These are phyloP conservation scores for Microplitis deprimator DNA, from an alignment of 2,888 invertebrate genomes.

Conservation along the genomic window DNA sequence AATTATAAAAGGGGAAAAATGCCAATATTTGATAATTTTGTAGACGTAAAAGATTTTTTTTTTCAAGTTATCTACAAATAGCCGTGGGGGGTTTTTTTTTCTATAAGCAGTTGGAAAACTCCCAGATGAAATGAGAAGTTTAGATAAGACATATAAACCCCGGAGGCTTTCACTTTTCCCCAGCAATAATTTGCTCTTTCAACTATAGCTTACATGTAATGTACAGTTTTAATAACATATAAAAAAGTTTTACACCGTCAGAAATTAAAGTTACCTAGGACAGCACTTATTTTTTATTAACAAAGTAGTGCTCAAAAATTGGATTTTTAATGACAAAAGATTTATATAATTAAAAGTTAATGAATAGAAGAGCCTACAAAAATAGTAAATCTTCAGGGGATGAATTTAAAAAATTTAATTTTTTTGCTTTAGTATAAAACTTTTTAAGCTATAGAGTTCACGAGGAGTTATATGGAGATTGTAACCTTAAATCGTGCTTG, in stretches of 20 bases:
- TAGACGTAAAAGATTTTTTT: not conserved
- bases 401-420: not conserved
- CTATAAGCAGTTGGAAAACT: not conserved
- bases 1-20: not conserved
- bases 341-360: not conserved
- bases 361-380: not conserved
- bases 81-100: constrained; percentile 2
- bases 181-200: constrained; percentile 36
- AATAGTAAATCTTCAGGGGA: not conserved
- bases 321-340: not conserved
- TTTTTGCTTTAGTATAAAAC: not conserved
- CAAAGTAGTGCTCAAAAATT: constrained; percentile 5
- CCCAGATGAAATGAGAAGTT: constrained; percentile 15
- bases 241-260: constrained; percentile 12
- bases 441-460: not conserved
- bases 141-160: constrained; percentile 33
- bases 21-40: constrained; percentile 2
- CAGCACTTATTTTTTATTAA: not conserved
- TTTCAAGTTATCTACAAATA: not conserved
- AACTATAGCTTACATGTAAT: constrained; percentile 16
- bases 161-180: constrained; percentile 33
- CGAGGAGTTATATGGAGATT: not conserved
- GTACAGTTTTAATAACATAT: constrained; percentile 24
- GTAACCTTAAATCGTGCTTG: constrained; percentile 8
- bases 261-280: constrained; percentile 32